Base-by-base conservation (phyloP, 2,888 invertebrate species). In the Xanthia icteritia region DNA sequence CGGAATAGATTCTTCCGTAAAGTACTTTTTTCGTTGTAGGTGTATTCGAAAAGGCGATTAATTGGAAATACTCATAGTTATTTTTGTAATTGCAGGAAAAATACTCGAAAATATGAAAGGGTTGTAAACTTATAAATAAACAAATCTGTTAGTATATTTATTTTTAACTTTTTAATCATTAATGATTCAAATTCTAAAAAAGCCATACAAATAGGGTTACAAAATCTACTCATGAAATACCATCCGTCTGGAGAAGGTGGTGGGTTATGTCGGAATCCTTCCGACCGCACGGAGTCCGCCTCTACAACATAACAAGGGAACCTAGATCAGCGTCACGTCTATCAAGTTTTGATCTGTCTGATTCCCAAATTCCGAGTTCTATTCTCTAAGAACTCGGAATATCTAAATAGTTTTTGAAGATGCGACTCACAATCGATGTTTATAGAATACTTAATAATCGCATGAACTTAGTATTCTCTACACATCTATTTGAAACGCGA, bases 211-310 rank as follows among this genome's bases (percentile, higher is more conserved):
- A 36, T 17, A 17, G n/a, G 36, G 11, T n/a, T 51, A n/a, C 17
- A n/a, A 54, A 36, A 36, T 23, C 36, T 23, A 31, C 20, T 31
- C 1, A 54, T 54, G 27, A 27, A 56, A 61, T 42, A 20, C 51
- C 61, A 20, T 39, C 17, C 4, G 63, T 48, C 79, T 70, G 20
- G 36, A 73, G 17, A 63, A 20, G 31, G 51, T 9, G 45, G 45
- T n/a, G 11, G 69, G 61, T 36, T 31, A 23, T 54, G 61, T 48
- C 61, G 5, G 45, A 23, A 2, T 54, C 20, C 27, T 9, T 4
- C 23, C 15, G 17, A 79, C 79, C 77, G 54, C 79, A 79, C 20
- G 11, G 27, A 70, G n/a, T 63, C 54, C 54, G 79, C 64, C 72
- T 79, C 17, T 1, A 56, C 71, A 71, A 70, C 71, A 56, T 72